A percentile compares a stretch with the other conserved stretches of the same genome.
These are phyloP conservation scores for Listrodromus nycthemerus DNA, from an alignment of 2,888 invertebrate species.

Conservation along the genomic window DNA sequence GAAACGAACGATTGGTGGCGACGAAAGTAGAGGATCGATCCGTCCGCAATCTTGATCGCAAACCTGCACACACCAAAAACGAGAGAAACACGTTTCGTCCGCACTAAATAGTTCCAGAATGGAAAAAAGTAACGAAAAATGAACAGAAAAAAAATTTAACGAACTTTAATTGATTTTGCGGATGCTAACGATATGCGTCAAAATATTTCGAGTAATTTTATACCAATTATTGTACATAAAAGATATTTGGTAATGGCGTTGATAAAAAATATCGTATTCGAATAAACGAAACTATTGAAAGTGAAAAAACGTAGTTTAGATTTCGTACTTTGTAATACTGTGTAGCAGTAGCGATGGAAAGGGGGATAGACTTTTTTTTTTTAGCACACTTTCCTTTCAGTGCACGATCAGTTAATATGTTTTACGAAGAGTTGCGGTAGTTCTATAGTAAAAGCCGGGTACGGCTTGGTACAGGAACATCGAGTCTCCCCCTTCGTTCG, in stretches of 20 bases:
- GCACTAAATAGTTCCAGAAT: not conserved
- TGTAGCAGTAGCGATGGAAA: conserved; percentile 16
- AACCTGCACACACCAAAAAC: conserved; percentile 40
- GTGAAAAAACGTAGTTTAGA: conserved; percentile 42
- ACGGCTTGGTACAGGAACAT: conserved; percentile 53
- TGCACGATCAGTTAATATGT: conserved; percentile 31
- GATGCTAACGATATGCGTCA: conserved; percentile 49
- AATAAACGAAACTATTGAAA: conserved; percentile 54
- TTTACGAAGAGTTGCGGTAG: not conserved
- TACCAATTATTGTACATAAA: conserved; percentile 65
- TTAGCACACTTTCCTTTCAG: not conserved
- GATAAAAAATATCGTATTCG: conserved; percentile 17
- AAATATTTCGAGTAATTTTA: conserved; percentile 66
- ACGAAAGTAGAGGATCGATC: conserved; percentile 51
- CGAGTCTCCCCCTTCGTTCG: conserved; percentile 44
- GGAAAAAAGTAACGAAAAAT: not conserved
- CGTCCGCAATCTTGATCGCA: conserved; percentile 61
- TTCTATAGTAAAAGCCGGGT: conserved; percentile 26
- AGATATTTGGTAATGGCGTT: conserved; percentile 47
- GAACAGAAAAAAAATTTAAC: not conserved
- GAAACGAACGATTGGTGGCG: not conserved
- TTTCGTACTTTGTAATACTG: conserved; percentile 33
- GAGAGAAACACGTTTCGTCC: conserved; percentile 20
- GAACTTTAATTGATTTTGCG: conserved; percentile 54
- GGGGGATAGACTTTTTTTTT: conserved; percentile 1